Evolutionary conservation across 2,113 vertebrate species (phyloP), one percentile per base, ranked within the genome.

Genomic region (Regulus satrapa): DNA sequence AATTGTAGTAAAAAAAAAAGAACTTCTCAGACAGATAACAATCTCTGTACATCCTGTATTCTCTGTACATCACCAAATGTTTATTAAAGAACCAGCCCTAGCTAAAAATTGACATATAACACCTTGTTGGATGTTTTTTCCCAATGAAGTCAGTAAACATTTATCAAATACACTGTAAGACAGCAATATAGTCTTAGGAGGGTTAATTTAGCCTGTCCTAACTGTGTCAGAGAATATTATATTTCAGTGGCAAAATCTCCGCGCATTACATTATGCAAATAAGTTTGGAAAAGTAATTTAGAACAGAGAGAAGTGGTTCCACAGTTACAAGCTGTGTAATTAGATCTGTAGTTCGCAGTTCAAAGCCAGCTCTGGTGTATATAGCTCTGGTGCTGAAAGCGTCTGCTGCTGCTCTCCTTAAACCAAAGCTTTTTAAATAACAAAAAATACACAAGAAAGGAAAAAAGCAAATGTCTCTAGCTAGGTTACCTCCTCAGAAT

Each of bases 221-320:
- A 84, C 86, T 89, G 68, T 87, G 77, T 93, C 79, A 96, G 67
- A 94, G 73, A 97, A 97, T 86, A 95, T 94, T 88, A 51, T 92
- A 97, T 97, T 97, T 97, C 96, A 90, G 66, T 84, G 49, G 91
- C 75, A 91, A 98, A 97, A 96, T 96, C 94, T 97, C 94, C 83
- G 86, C 64, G 95, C 93, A 97, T 97, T 97, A 97, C 90, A 97
- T 98, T 98, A 98, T 98, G 96, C 95, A 98, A 97, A 98, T 98
- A 97, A 94, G 94, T 93, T 85, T 93, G 79, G 31, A 91, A 97
- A 97, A 97, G 95, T 95, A 96, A 98, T 98, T 97, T 95, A 95
- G 94, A 98, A 93, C 52, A 95, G 92, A 97, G 66, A 97, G 95
- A 95, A 97, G 85, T 26, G 16, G 94, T 96, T 97, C 94, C 78